A percentile compares a stretch with the other conserved stretches of the same genome.
These are phyloP conservation scores for Scaptodrosophila latifasciaeformis DNA, from an alignment of 2,888 invertebrate genomes.

Conservation along the genomic window DNA sequence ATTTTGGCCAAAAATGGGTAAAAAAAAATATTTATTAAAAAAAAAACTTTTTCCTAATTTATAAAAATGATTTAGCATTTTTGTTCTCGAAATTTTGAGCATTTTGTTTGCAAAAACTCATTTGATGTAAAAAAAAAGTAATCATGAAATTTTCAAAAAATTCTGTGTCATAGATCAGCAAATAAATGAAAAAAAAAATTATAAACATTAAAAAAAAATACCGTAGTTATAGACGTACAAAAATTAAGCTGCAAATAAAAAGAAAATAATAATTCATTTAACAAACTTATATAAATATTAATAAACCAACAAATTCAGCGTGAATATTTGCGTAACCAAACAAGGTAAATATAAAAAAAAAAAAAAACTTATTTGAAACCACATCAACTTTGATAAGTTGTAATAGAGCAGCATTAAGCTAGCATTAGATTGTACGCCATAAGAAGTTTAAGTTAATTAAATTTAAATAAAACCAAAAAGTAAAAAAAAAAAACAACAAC, in stretches of 20 bases:
- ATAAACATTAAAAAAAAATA: constrained; percentile 24
- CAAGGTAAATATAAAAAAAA: constrained; percentile 43
- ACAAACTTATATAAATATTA: too few relatives aligned
- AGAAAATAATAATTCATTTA: constrained; percentile 1
- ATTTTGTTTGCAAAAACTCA: constrained; percentile 15
- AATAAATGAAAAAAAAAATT: constrained; percentile 14
- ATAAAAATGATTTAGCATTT: neutral
- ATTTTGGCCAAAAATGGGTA: too few relatives aligned
- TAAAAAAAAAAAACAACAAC: constrained; percentile 18
- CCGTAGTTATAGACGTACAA: constrained; percentile 8
- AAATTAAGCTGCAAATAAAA: constrained; percentile 7
- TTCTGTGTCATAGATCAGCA: too few relatives aligned
- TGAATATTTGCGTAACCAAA: constrained; percentile 64
- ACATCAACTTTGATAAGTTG: constrained; percentile 17
- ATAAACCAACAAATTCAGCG: constrained; percentile 40
- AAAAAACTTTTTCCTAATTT: too few relatives aligned
- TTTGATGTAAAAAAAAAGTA: constrained; percentile 21
- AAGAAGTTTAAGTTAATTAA: constrained; percentile 56
- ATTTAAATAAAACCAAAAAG: constrained; percentile 21
- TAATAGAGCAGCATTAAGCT: constrained; percentile 57
- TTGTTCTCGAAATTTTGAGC: neutral
- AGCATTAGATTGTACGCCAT: too few relatives aligned
- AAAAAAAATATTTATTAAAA: neutral
- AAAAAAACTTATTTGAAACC: constrained; percentile 15
- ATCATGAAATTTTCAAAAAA: too few relatives aligned